These are phyloP conservation scores for Acanthosepion lycidas DNA, from an alignment of 2,888 invertebrate genomes.

Conservation along the genomic window DNA sequence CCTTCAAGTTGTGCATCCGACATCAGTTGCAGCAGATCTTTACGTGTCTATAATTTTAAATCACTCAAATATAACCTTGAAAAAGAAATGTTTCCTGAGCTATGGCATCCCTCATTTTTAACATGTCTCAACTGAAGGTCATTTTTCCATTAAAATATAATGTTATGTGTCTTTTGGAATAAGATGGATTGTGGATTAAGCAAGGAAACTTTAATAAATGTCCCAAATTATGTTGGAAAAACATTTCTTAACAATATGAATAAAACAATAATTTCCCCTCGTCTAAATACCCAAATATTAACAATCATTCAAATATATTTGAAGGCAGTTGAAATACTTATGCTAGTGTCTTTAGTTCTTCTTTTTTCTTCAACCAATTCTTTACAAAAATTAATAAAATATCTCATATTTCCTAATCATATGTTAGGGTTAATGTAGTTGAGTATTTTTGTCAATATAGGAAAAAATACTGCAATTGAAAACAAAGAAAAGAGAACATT, in stretches of 20 bases:
- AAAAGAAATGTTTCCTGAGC: too few species aligned
- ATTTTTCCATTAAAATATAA: too few species aligned
- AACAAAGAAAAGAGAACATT: background rate
- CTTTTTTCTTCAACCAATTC: background rate
- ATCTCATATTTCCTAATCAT: background rate
- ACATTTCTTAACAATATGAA: too few species aligned
- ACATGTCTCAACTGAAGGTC: too few species aligned
- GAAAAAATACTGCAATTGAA: background rate
- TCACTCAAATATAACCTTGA: background rate
- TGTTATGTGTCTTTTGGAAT: too few species aligned
- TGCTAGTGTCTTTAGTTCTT: background rate
- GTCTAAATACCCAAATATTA: background rate
- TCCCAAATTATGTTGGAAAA: too few species aligned
- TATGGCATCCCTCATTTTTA: too few species aligned
- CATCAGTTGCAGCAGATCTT: background rate
- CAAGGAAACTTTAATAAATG: too few species aligned
- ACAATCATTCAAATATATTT: background rate
- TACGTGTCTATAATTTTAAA: background rate
- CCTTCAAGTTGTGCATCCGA: background rate
- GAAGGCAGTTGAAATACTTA: background rate
- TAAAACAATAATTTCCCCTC: background rate
- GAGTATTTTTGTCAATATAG: background rate
- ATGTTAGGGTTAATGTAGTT: background rate
- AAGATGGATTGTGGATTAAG: too few species aligned
- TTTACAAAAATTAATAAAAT: background rate